Conservation (phyloP, 2,888 invertebrate species). For the Exephanes ischioxanthus region DNA sequence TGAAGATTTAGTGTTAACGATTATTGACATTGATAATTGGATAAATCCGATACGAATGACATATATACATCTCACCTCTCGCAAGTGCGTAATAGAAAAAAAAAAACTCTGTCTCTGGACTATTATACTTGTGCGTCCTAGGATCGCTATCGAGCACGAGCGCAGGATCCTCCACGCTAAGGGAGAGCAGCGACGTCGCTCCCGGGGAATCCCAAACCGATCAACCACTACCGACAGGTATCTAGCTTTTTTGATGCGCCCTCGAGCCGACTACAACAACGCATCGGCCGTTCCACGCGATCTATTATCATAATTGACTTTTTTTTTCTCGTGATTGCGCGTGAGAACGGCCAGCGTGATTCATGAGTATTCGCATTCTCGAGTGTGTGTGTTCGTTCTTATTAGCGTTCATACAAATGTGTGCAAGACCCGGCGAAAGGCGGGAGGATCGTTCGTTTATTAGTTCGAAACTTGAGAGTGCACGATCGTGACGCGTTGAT, state of each 20-base stretch:
- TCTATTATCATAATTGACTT: conserved; percentile 5
- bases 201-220: conserved; percentile 76
- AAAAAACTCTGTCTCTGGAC: conserved; percentile 21
- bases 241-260: conserved; percentile 68
- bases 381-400: conserved; percentile 69
- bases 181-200: conserved; percentile 76
- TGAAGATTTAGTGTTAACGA: conserved; percentile 31
- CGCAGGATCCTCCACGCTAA: conserved; percentile 80
- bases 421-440: conserved; percentile 58
- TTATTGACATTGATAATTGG: conserved; percentile 35
- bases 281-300: conserved; percentile 52
- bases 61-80: conserved; percentile 17
- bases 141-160: conserved; percentile 82
- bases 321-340: conserved; percentile 15
- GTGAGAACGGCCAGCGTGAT: conserved; percentile 49
- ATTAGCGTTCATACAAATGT: conserved; percentile 65
- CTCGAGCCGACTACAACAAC: conserved; percentile 55
- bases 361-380: conserved; percentile 58
- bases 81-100: conserved; percentile 10
- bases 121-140: conserved; percentile 66
- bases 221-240: conserved; percentile 79
- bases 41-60: conserved; percentile 7
- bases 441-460: conserved; percentile 41
- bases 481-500: background rate
- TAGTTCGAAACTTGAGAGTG: background rate